Percentiles rank a stretch among this genome's conserved stretches.
phyloP scores from a whole-genome alignment of 1,140 invertebrate species.

The Hirudo medicinalis region DNA sequence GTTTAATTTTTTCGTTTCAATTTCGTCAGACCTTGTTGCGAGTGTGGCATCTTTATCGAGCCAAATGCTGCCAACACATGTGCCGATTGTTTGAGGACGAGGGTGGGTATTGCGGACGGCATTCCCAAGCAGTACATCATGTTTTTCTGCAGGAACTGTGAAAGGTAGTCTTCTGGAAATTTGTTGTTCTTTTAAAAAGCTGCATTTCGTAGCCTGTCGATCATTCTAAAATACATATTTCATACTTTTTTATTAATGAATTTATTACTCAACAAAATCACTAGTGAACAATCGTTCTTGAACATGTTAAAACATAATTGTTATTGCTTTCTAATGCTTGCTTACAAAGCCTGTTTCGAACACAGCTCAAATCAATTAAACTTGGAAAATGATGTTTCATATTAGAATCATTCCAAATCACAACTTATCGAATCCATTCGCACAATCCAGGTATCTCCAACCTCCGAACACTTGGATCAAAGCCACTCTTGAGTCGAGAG shows the following conservation, averaged over 20 bases:
- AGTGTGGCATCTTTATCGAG: conserved; percentile 55
- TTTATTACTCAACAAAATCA: neutral
- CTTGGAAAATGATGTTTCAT: too few relatives aligned
- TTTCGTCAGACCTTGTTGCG: conserved; percentile 44
- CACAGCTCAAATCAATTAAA: too few relatives aligned
- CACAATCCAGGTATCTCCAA: conserved; percentile 63
- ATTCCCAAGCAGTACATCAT: conserved; percentile 71
- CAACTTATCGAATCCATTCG: neutral
- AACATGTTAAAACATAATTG: neutral
- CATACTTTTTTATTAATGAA: neutral
- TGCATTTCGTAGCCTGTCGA: neutral
- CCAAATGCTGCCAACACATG: conserved; percentile 97
- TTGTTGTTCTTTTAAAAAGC: neutral
- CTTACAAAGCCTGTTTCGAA: neutral
- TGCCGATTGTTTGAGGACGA: conserved; percentile 71
- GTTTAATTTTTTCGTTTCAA: neutral
- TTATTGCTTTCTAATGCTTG: neutral
- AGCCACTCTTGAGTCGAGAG: conserved; percentile 77
- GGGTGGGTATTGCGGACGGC: conserved; percentile 86
- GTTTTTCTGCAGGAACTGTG: conserved; percentile 62
- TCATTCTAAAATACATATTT: neutral
- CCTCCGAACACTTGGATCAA: conserved; percentile 81
- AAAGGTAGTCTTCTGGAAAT: conserved; percentile 28
- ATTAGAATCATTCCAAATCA: neutral
- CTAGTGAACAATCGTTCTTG: neutral